phyloP scores from a whole-genome alignment of 2,888 invertebrate species.

The Tribolium freemani region DNA sequence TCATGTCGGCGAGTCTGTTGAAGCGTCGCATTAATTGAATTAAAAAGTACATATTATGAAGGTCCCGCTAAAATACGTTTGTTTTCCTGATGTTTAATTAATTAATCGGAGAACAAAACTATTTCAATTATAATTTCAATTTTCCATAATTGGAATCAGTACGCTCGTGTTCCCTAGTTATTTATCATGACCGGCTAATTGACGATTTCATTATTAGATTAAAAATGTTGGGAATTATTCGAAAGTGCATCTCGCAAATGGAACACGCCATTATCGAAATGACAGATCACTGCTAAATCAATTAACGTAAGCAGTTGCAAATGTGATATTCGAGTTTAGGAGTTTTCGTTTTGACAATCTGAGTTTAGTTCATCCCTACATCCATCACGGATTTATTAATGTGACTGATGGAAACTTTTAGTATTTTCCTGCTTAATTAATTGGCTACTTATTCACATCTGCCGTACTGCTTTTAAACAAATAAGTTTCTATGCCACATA shows the following conservation, averaged over 20 bases:
- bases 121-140: constrained; percentile 63
- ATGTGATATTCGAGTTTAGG: neutral
- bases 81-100: constrained; percentile 50
- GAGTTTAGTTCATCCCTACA: neutral
- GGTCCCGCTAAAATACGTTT: constrained; percentile 32
- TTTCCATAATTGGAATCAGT: constrained; percentile 61
- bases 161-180: constrained; percentile 47
- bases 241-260: constrained; percentile 61
- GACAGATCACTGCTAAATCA: constrained; percentile 61
- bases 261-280: constrained; percentile 60
- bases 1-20: constrained; percentile 27
- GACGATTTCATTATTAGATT: constrained; percentile 64
- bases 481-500: too few species aligned
- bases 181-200: constrained; percentile 59
- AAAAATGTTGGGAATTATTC: constrained; percentile 60
- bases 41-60: constrained; percentile 35
- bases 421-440: neutral
- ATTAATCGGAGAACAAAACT: constrained; percentile 55
- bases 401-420: neutral
- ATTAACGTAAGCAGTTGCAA: constrained; percentile 51
- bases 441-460: too few species aligned
- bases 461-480: too few species aligned
- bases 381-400: neutral
- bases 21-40: constrained; percentile 35
- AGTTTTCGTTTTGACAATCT: neutral